phyloP scores from a whole-genome alignment of 2,888 invertebrate species.

The Dasypogon diadema region DNA sequence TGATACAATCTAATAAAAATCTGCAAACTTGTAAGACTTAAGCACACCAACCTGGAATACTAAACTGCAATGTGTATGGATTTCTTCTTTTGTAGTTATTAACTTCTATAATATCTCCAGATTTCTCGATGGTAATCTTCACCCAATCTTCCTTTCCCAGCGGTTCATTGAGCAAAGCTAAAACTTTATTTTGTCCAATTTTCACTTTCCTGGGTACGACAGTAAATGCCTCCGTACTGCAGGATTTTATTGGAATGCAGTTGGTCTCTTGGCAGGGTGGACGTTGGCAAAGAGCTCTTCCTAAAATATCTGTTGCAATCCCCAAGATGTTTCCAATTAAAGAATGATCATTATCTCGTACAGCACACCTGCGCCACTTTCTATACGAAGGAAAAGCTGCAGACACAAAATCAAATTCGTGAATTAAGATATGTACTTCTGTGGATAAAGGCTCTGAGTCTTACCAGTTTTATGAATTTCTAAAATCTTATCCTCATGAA shows the following conservation, averaged over 20 bases:
- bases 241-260: constrained; percentile 74
- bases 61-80: constrained; percentile 86
- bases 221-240: constrained; percentile 66
- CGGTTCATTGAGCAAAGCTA: constrained; percentile 83
- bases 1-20: neutral
- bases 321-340: constrained; percentile 88
- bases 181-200: constrained; percentile 82
- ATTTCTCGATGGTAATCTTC: constrained; percentile 83
- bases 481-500: constrained; percentile 78
- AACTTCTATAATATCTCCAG: constrained; percentile 82
- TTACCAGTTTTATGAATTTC: constrained; percentile 78
- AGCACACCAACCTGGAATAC: constrained; percentile 75
- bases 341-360: constrained; percentile 85
- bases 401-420: constrained; percentile 38
- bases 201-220: constrained; percentile 67
- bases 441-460: no score
- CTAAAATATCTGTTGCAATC: constrained; percentile 82
- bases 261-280: constrained; percentile 75
- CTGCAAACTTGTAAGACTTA: no score
- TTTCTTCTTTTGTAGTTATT: constrained; percentile 82
- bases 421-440: constrained; percentile 17
- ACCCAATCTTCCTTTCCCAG: constrained; percentile 81
- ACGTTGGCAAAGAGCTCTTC: constrained; percentile 72
- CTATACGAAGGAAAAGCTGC: constrained; percentile 78
- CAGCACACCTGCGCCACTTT: constrained; percentile 84